These are phyloP conservation scores for Drosophila sproati DNA, from an alignment of 1,140 invertebrate genomes.

Conservation along the genomic window DNA sequence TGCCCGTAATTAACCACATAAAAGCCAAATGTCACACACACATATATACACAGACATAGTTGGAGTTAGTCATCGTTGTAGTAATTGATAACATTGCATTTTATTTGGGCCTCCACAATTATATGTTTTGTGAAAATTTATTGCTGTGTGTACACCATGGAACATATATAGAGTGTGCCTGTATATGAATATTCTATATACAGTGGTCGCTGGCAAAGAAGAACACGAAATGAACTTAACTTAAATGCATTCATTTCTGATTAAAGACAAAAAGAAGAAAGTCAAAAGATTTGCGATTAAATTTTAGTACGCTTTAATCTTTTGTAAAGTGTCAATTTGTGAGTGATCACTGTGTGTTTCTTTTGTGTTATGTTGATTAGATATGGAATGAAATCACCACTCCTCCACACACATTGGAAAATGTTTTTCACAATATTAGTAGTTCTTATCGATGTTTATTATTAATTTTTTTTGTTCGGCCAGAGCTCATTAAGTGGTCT, in stretches of 20 bases:
- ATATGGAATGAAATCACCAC: neutral
- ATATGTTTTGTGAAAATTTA: neutral
- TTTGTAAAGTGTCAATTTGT: neutral
- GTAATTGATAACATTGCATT: slow-evolving; percentile 33
- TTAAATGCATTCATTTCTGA: neutral
- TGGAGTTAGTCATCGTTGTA: slow-evolving; percentile 22
- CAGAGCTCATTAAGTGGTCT: slow-evolving; percentile 7
- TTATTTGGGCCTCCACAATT: slow-evolving; percentile 22
- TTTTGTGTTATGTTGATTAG: slow-evolving; percentile 3
- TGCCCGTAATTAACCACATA: neutral
- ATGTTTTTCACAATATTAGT: slow-evolving; percentile 5
- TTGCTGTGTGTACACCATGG: slow-evolving; percentile 3
- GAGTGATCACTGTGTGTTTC: neutral
- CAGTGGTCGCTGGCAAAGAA: neutral
- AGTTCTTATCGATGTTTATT: slow-evolving; percentile 13
- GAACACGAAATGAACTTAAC: neutral
- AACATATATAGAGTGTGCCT: neutral
- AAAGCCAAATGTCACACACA: neutral
- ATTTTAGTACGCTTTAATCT: too few relatives aligned
- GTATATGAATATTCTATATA: neutral
- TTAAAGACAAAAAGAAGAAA: neutral
- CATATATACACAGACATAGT: neutral
- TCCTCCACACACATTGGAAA: neutral
- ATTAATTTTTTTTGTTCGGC: neutral
- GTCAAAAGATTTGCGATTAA: neutral